Base-by-base conservation (phyloP, 1,140 invertebrate species). In the Mizuhopecten yessoensis region DNA sequence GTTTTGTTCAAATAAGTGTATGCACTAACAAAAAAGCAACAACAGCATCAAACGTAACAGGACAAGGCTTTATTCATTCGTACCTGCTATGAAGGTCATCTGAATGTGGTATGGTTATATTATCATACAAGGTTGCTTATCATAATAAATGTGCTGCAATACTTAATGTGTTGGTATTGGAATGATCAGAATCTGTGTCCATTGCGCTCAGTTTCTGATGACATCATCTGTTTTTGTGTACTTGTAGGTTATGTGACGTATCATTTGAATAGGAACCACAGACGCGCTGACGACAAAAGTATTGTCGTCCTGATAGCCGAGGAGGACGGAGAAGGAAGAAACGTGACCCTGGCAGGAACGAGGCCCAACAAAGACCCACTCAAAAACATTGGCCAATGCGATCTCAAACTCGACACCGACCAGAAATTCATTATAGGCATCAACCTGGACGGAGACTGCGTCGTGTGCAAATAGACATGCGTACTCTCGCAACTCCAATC, bases 191-290 rank as follows among this genome's bases (percentile, higher is more conserved):
- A 10, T 45, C 0, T 45, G 42, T 45, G 9, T 45, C 0, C 42
- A 45, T 13, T 13, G 42, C 42, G 42, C 9, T 45, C 42, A 1
- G 42, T 45, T 45, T 45, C 42, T 45, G 42, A 45, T 45, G 42
- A 10, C 42, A 45, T 45, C 42, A 75, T 29, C 1, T 29, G n/a
- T 75, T 75, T 75, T n/a, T n/a, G 57, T 75, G n/a, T 29, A 29
- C 57, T 75, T 75, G 5, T 1, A 75, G 23, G 57, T 75, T 75
- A 29, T 75, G 57, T 75, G 57, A 75, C 57, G 57, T 75, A 75
- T n/a, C 57, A 75, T n/a, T 9, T 75, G 57, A 75, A 75, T 17
- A n/a, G 57, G 57, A 75, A 75, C 57, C 57, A 75, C 57, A 75
- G 29, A 75, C 57, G 57, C 5, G 20, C 29, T n/a, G 57, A 75